Conservation (phyloP, 2,888 invertebrate genomes). For the Halictus quadricinctus region DNA sequence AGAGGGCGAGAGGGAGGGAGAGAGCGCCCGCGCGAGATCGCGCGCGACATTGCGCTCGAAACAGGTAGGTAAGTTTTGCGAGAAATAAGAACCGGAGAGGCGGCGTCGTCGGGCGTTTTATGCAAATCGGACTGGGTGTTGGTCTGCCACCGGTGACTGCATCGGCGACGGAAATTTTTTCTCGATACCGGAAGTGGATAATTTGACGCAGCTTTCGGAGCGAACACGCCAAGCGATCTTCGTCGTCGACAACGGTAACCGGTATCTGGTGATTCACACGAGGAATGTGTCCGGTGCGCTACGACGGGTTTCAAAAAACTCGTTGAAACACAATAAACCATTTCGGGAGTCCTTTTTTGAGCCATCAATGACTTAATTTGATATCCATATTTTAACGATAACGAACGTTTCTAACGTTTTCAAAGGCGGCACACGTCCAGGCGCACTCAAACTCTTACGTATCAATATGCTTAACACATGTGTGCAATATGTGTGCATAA, state of each 20-base stretch:
- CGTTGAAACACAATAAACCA: not conserved
- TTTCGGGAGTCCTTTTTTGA: not conserved
- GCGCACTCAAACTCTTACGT: not conserved
- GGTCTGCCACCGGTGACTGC: not conserved
- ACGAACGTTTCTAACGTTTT: not conserved
- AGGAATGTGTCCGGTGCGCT: not conserved
- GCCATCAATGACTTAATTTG: not conserved
- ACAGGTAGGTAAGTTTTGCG: conserved; percentile 71
- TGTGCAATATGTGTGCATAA: too few relatives aligned
- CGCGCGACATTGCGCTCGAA: conserved; percentile 31
- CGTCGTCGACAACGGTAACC: not conserved
- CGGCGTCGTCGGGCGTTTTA: not conserved
- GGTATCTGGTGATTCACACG: conserved; percentile 7
- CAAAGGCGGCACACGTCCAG: too few relatives aligned
- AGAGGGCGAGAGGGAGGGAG: not conserved
- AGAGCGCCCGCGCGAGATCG: not conserved
- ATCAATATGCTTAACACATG: not conserved
- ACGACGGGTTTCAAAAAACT: not conserved
- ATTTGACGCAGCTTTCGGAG: conserved; percentile 1
- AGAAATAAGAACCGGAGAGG: conserved; percentile 58
- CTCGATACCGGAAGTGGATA: conserved; percentile 25
- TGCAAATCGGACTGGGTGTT: conserved; percentile 41
- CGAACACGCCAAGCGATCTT: not conserved
- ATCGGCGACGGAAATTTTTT: not conserved
- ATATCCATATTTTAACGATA: not conserved